Evolutionary conservation across 2,113 vertebrate species (phyloP).

Genomic region (Passer domesticus): DNA sequence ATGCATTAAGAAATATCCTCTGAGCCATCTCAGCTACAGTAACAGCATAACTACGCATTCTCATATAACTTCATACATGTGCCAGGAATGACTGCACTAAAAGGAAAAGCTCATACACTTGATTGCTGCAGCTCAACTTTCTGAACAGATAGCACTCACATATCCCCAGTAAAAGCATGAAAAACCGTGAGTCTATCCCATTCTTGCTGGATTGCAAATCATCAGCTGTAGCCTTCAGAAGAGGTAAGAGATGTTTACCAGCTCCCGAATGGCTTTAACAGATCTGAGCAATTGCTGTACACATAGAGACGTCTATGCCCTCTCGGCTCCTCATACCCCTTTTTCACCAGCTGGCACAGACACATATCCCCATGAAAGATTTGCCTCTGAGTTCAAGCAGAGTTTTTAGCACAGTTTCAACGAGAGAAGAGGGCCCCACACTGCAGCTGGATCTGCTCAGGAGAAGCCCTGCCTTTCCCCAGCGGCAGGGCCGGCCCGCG

Average conservation of each 20-base stretch:
- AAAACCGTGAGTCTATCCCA: constrained; percentile 13
- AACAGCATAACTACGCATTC: neutral
- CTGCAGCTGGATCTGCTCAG: constrained; percentile 40
- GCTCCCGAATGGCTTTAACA: constrained; percentile 12
- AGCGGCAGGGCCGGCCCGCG: neutral
- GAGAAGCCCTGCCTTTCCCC: neutral
- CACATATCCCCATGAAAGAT: constrained; percentile 27
- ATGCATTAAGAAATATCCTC: constrained; percentile 43
- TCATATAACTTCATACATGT: neutral
- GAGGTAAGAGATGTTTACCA: neutral
- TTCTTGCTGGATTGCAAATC: neutral
- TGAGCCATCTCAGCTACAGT: constrained; percentile 12
- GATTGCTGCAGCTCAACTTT: neutral
- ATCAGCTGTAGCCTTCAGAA: neutral
- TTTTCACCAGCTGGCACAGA: constrained; percentile 42
- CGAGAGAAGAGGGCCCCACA: neutral
- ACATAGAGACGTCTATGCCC: neutral
- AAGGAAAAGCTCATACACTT: neutral
- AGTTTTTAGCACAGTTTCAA: neutral
- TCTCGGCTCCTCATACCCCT: neutral
- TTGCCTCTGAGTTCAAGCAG: constrained; percentile 23
- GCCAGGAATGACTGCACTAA: neutral
- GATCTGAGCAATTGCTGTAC: neutral
- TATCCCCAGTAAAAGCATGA: constrained; percentile 25
- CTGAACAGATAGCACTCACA: neutral